Percentiles rank a stretch among this genome's conserved stretches.
phyloP scores from a whole-genome alignment of 2,888 invertebrate species.

The Drosophila austrosaltans region DNA sequence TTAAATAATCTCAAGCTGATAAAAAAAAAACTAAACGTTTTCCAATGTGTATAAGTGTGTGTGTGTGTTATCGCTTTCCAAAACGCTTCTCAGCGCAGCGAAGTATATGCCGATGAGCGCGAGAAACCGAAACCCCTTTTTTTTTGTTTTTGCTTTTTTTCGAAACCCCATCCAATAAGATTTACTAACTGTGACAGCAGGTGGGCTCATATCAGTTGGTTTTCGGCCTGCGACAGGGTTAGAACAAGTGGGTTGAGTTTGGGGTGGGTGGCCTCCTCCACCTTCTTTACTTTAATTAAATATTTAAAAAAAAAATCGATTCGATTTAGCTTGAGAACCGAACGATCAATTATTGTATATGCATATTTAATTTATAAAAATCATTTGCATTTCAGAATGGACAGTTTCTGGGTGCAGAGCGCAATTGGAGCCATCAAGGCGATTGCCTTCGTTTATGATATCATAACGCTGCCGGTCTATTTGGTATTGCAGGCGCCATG shows the following conservation, averaged over 20 bases:
- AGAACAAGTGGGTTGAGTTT: constrained; percentile 45
- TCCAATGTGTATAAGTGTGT: not conserved
- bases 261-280: constrained; percentile 16
- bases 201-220: constrained; percentile 61
- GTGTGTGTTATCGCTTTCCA: constrained; percentile 9
- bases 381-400: constrained; percentile 84
- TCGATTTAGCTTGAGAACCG: constrained; percentile 17
- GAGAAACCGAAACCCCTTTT: constrained; percentile 2
- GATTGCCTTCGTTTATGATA: constrained; percentile 93
- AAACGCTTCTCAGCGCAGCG: constrained; percentile 1
- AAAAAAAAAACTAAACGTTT: constrained; percentile 1
- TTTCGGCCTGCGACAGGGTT: constrained; percentile 49
- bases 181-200: constrained; percentile 51
- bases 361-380: constrained; percentile 34
- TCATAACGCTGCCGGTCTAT: constrained; percentile 95
- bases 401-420: constrained; percentile 88
- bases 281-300: constrained; percentile 3
- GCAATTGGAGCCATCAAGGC: constrained; percentile 91
- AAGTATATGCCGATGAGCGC: not conserved
- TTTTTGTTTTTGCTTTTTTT: constrained; percentile 1
- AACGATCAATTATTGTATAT: constrained; percentile 20
- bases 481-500: constrained; percentile 94
- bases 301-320: constrained; percentile 17
- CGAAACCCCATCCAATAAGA: constrained; percentile 48
- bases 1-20: constrained; percentile 9